Evolutionary conservation across 2,797 vertebrate genomes (phyloP).

Genomic region (Anguilla anguilla): DNA sequence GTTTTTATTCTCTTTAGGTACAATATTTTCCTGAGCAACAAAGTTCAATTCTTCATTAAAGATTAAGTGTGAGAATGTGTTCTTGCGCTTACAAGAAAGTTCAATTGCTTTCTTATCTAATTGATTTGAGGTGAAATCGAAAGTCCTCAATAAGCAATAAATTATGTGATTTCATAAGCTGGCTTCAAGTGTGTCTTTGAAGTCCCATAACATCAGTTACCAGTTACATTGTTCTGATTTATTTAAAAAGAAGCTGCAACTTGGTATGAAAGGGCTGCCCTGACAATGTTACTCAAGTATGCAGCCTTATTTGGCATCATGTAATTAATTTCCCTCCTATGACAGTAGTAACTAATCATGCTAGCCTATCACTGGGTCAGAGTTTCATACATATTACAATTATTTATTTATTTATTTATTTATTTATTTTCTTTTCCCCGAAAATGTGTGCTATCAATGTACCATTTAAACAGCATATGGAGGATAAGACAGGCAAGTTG

Average conservation of each 20-base stretch:
- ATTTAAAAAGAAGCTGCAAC: background rate
- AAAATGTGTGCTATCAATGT: slow-evolving; percentile 4
- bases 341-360: background rate
- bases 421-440: background rate
- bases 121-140: slow-evolving; percentile 2
- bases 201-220: background rate
- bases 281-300: background rate
- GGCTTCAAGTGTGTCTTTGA: background rate
- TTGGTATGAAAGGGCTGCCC: background rate
- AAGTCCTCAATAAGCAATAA: background rate
- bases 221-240: background rate
- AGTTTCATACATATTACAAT: background rate
- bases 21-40: slow-evolving; percentile 24
- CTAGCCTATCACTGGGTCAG: background rate
- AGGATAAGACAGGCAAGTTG: background rate
- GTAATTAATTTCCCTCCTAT: background rate
- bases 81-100: slow-evolving; percentile 6
- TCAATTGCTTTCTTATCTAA: background rate
- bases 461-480: slow-evolving; percentile 46
- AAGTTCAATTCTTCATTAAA: background rate
- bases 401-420: background rate
- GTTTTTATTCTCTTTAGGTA: slow-evolving; percentile 12
- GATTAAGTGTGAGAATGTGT: background rate
- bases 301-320: slow-evolving; percentile 5
- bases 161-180: background rate